These are phyloP conservation scores for Saxidomus purpurata DNA, from an alignment of 1,140 invertebrate genomes.

Conservation along the genomic window DNA sequence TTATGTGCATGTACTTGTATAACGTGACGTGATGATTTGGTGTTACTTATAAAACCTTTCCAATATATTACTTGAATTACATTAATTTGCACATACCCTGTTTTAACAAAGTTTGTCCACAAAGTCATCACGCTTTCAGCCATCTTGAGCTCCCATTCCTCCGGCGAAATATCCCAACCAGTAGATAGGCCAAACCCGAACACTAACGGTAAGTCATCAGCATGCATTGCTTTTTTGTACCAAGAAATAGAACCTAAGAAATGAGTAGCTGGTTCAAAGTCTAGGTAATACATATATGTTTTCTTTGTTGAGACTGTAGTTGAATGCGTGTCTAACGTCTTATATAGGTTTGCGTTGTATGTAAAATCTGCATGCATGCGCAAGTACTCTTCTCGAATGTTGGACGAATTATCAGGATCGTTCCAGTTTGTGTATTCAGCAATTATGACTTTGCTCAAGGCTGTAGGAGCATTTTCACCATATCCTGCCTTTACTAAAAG, in stretches of 20 bases:
- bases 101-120: slow-evolving; percentile 34
- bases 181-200: neutral
- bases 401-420: neutral
- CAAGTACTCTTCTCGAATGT: neutral
- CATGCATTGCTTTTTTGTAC: neutral
- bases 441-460: neutral
- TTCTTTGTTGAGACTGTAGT: neutral
- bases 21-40: too few species aligned
- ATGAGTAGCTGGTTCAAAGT: neutral
- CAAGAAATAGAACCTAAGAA: neutral
- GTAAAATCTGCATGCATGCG: neutral
- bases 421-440: slow-evolving; percentile 12
- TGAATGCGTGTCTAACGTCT: neutral
- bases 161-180: neutral
- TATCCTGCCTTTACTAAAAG: neutral
- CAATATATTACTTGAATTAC: neutral
- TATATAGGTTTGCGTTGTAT: neutral
- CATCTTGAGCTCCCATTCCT: slow-evolving; percentile 2
- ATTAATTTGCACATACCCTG: neutral
- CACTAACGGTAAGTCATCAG: neutral
- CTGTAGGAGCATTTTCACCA: neutral
- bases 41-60: too few species aligned
- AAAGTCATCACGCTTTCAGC: slow-evolving; percentile 4
- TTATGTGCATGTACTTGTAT: too few species aligned
- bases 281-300: neutral